Evolutionary conservation across 2,888 invertebrate genomes (phyloP).

Genomic region (Lasiommata megera): DNA sequence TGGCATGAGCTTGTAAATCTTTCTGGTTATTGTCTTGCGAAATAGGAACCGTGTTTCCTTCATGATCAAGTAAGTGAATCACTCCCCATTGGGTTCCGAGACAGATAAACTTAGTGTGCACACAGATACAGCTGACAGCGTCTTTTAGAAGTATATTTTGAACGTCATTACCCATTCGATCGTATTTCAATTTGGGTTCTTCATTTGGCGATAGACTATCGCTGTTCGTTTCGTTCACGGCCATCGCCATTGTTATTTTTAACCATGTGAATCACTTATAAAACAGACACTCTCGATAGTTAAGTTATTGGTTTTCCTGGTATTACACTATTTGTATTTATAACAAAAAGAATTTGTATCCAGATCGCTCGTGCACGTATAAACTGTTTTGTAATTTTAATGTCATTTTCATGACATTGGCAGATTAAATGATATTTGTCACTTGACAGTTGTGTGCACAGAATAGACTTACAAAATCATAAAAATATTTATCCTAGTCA

Average conservation of each 20-base stretch:
- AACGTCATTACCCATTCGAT: conserved; percentile 93
- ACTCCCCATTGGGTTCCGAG: conserved; percentile 96
- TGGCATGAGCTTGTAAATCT: conserved; percentile 89
- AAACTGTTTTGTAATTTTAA: too few relatives aligned
- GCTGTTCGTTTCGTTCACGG: conserved; percentile 67
- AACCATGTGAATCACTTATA: conserved; percentile 3
- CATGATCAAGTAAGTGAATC: conserved; percentile 94
- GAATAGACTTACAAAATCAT: too few relatives aligned
- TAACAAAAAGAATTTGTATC: not conserved
- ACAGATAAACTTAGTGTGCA: conserved; percentile 96
- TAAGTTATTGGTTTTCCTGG: not conserved
- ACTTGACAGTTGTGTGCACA: too few relatives aligned
- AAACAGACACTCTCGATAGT: not conserved
- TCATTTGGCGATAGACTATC: conserved; percentile 71
- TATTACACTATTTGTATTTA: not conserved
- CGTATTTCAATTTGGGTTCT: conserved; percentile 96
- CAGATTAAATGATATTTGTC: too few relatives aligned
- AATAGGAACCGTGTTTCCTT: conserved; percentile 88
- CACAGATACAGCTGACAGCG: conserved; percentile 93
- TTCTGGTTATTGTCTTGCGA: conserved; percentile 82
- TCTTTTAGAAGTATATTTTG: conserved; percentile 91
- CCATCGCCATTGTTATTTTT: conserved; percentile 58
- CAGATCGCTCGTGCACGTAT: too few relatives aligned
- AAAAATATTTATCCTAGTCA: too few relatives aligned
- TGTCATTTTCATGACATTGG: too few relatives aligned